Conservation (phyloP, 2,888 invertebrate genomes). For the Ischnura elegans region DNA sequence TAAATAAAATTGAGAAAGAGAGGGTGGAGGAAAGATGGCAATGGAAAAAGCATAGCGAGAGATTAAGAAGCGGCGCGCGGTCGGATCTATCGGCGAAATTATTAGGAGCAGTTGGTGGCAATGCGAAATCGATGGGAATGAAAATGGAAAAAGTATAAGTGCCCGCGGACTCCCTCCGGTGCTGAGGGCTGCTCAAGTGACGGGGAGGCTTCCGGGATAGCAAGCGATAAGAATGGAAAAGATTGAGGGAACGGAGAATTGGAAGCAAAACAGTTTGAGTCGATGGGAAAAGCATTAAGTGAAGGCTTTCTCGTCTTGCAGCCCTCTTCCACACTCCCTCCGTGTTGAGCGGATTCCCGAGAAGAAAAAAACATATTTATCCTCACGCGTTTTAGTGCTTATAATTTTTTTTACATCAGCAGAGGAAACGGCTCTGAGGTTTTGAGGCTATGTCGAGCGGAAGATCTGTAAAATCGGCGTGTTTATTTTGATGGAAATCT, state of each 20-base stretch:
- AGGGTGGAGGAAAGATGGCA: not conserved
- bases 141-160: not conserved
- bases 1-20: not conserved
- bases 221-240: not conserved
- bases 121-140: slow-evolving; percentile 32
- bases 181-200: not conserved
- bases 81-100: not conserved
- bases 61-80: not conserved
- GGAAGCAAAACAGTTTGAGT: not conserved
- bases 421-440: not conserved
- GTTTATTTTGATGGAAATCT: not conserved
- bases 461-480: not conserved
- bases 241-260: not conserved
- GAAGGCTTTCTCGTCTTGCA: not conserved
- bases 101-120: slow-evolving; percentile 28
- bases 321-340: not conserved
- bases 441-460: not conserved
- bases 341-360: not conserved
- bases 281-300: slow-evolving; percentile 31
- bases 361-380: too few species aligned
- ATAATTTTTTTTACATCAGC: not conserved
- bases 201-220: not conserved
- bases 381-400: not conserved
- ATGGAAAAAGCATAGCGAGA: not conserved
- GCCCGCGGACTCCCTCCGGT: not conserved